Evolutionary conservation across 1,140 invertebrate genomes (phyloP).

Genomic region (Magallana ariakensis): DNA sequence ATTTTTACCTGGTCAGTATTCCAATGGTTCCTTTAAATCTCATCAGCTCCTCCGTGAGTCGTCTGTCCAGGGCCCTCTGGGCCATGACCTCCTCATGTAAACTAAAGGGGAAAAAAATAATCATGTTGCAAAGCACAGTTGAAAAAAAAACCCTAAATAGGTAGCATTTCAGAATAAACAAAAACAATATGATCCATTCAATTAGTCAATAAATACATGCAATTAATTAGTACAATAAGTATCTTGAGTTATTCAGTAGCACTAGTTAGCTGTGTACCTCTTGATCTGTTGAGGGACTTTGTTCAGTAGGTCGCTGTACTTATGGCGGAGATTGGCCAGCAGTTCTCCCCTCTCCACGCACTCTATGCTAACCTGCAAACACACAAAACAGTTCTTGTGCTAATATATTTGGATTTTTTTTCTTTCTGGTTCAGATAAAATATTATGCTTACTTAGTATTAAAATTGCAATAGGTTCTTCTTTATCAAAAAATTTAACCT

Average conservation of each 20-base stretch:
- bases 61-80: conserved; percentile 78
- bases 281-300: conserved; percentile 79
- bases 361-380: conserved; percentile 75
- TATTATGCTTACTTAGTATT: too few relatives aligned
- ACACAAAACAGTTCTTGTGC: neutral
- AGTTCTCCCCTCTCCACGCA: conserved; percentile 79
- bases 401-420: too few relatives aligned
- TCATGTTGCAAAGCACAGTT: neutral
- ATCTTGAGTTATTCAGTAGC: too few relatives aligned
- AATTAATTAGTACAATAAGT: too few relatives aligned
- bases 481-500: too few relatives aligned
- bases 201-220: too few relatives aligned
- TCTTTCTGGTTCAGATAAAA: too few relatives aligned
- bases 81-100: conserved; percentile 80
- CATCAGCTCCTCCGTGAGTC: conserved; percentile 79
- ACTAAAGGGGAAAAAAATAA: conserved; percentile 60
- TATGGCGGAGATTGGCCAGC: conserved; percentile 73
- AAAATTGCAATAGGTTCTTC: too few relatives aligned
- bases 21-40: conserved; percentile 78
- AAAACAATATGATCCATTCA: too few relatives aligned
- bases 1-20: conserved; percentile 76
- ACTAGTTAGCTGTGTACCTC: conserved; percentile 62
- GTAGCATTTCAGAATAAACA: too few relatives aligned
- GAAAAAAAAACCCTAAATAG: neutral
- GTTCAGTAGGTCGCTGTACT: conserved; percentile 76